phyloP scores from a whole-genome alignment of 2,113 vertebrate species.

The Acinonyx jubatus region DNA sequence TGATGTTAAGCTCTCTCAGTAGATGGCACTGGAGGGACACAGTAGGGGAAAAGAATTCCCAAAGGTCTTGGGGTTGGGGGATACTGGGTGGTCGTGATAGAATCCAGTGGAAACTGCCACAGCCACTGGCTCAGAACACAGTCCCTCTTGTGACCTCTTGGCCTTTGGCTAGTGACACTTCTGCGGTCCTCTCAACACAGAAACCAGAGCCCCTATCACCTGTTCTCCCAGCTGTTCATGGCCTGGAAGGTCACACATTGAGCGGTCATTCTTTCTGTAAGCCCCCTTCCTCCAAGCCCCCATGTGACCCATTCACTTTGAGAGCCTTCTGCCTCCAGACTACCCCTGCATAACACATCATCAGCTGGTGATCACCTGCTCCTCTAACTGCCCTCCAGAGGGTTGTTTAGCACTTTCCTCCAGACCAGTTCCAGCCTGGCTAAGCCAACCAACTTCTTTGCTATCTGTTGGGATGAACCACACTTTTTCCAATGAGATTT shows the following conservation, averaged over 20 bases:
- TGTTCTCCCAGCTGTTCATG: not conserved
- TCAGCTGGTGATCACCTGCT: not conserved
- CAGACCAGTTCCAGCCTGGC: not conserved
- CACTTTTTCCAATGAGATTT: not conserved
- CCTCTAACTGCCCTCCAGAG: not conserved
- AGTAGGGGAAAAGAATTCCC: too few species aligned
- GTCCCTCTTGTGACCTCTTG: not conserved
- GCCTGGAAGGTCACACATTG: not conserved
- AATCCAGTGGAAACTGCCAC: not conserved
- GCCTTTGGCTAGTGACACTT: not conserved
- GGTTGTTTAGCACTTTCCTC: too few species aligned
- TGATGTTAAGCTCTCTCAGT: not conserved
- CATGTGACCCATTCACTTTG: too few species aligned
- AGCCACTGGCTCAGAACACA: not conserved
- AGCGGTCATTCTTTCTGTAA: not conserved
- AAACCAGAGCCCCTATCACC: not conserved
- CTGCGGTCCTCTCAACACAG: not conserved
- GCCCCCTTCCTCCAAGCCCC: not conserved
- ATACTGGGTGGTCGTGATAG: not conserved
- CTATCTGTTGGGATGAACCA: not conserved
- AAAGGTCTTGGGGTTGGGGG: not conserved
- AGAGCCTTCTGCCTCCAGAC: not conserved
- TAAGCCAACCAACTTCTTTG: not conserved
- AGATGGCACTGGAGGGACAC: not conserved
- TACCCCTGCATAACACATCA: not conserved